Evolutionary conservation across 2,113 vertebrate species (phyloP), one percentile per base, ranked within the genome.

Genomic region (Heloderma charlesbogerti): DNA sequence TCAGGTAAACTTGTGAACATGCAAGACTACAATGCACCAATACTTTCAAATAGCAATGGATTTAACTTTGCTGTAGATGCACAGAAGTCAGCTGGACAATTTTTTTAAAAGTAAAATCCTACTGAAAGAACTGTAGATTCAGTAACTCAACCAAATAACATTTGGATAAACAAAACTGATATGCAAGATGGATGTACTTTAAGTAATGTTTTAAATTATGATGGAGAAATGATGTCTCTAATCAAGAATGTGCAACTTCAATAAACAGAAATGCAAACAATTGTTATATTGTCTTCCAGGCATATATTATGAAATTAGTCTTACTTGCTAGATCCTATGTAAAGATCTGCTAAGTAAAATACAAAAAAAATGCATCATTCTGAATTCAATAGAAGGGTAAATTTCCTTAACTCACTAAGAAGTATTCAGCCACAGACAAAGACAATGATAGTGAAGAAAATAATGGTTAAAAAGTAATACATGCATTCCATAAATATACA

Each of bases 401-500:
- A 85, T 57, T 84, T 91, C n/a, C 34, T 48, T 51, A 91, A 45
- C 1, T 48, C 86, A 92, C 34, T 92, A 43, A 67, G 85, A 54
- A 92, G 9, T 6, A 88, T 82, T 78, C 74, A 90, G 91, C 69
- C 22, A 91, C 89, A 94, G 66, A 0, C 15, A 93, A 93, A 94
- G 15, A 93, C 0, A 89, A 4, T 16, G 79, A 86, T 5, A 91
- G 48, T 13, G 29, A 29, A 92, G 79, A 92, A 93, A 78, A 91
- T 43, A 94, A 82, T 18, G 40, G 15, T 37, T 57, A 75, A 40
- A 87, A 48, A 82, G 78, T 67, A 84, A 88, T 15, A 51, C n/a
- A 92, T 3, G 87, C 95, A 75, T 93, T 34, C 90, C 89, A 92
- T 87, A 95, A 94, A 95, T 29, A 93, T 25, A 92, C 22, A 77